These are phyloP conservation scores for Dallia pectoralis DNA, from an alignment of 2,797 vertebrate species.

Conservation along the genomic window DNA sequence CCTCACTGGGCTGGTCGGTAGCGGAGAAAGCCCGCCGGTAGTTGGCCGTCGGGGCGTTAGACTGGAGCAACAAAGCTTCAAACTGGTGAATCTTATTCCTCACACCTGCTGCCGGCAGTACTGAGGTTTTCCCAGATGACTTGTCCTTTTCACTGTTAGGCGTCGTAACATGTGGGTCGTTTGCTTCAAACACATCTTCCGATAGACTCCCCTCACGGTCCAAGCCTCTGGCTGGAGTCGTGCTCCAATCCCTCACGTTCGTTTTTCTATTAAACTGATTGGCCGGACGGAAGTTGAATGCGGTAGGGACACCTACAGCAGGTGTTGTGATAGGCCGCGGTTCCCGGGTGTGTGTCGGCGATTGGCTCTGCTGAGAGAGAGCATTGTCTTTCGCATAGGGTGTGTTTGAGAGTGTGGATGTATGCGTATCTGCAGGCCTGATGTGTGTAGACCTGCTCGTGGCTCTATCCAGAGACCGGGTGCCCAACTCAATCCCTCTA, in stretches of 20 bases:
- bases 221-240: not conserved
- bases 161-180: constrained; percentile 25
- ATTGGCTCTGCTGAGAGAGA: not conserved
- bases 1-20: not conserved
- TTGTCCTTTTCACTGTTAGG: constrained; percentile 41
- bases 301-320: not conserved
- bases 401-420: constrained; percentile 3
- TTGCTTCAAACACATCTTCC: constrained; percentile 54
- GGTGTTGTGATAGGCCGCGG: not conserved
- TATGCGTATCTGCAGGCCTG: constrained; percentile 25
- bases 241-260: not conserved
- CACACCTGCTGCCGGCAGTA: constrained; percentile 59
- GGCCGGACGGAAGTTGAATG: constrained; percentile 1
- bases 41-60: constrained; percentile 33
- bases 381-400: not conserved
- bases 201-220: not conserved
- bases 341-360: not conserved
- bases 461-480: constrained; percentile 63
- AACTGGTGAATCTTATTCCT: constrained; percentile 78
- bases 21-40: not conserved
- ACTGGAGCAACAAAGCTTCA: constrained; percentile 68
- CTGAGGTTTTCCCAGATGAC: constrained; percentile 11
- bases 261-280: not conserved
- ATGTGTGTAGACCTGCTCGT: constrained; percentile 50
- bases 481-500: constrained; percentile 37